Percentiles rank a stretch among this genome's conserved stretches.
phyloP scores from a whole-genome alignment of 2,888 invertebrate species.

The Blastobasis lacticolella region DNA sequence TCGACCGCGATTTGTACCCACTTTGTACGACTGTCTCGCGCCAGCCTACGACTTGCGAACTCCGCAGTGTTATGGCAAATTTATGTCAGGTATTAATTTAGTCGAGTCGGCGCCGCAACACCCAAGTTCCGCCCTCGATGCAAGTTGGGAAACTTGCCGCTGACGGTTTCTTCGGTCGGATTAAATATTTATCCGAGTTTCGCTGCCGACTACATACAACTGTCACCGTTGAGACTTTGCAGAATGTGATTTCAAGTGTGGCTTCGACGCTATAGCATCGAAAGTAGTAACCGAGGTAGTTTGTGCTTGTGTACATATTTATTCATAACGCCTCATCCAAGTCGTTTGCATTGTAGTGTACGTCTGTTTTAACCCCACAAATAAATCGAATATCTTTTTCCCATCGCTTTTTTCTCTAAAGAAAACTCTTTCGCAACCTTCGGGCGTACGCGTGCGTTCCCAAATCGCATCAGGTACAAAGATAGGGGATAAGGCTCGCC shows the following conservation, averaged over 20 bases:
- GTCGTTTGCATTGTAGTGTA: too few relatives aligned
- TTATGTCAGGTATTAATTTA: slow-evolving; percentile 74
- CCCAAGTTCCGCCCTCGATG: slow-evolving; percentile 30
- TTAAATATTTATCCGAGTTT: slow-evolving; percentile 62
- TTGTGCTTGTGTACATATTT: too few relatives aligned
- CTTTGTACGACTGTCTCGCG: slow-evolving; percentile 37
- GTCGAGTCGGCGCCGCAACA: slow-evolving; percentile 59
- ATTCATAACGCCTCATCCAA: too few relatives aligned
- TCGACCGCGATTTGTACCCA: slow-evolving; percentile 55
- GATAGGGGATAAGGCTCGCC: slow-evolving; percentile 40
- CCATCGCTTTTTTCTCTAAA: background rate
- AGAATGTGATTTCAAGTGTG: slow-evolving; percentile 12
- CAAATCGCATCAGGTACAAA: slow-evolving; percentile 2
- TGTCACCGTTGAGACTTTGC: slow-evolving; percentile 25
- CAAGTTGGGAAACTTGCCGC: slow-evolving; percentile 37
- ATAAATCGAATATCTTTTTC: background rate
- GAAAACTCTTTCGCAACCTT: background rate
- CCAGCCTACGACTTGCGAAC: slow-evolving; percentile 47
- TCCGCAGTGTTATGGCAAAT: slow-evolving; percentile 67
- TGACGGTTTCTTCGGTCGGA: slow-evolving; percentile 51
- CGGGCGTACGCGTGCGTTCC: background rate
- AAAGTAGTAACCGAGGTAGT: too few relatives aligned
- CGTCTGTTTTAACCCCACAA: too few relatives aligned
- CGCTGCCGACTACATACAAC: slow-evolving; percentile 18
- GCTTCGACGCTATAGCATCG: slow-evolving; percentile 10